Evolutionary conservation across 2,113 vertebrate species (phyloP), one percentile per base, ranked within the genome.

Genomic region (Gadus macrocephalus): DNA sequence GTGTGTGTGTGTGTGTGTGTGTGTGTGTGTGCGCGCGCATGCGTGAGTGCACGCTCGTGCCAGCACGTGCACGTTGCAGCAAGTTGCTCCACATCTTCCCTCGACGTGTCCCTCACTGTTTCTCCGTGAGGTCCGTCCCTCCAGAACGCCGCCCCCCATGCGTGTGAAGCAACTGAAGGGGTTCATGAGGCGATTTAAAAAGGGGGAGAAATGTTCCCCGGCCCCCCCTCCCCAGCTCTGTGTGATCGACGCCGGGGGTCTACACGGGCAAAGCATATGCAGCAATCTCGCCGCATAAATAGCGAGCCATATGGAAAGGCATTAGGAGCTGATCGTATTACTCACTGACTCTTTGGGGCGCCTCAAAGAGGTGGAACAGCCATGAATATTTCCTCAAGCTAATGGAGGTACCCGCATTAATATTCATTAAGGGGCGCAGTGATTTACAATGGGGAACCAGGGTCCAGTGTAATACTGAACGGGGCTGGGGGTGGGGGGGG

Each of bases 371-470:
- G 78, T 53, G 76, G 31, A 79, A 82, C 69, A 75, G 58, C 67
- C 55, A 70, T 83, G 83, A 86, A 86, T 85, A 88, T 80, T 82
- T 85, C 82, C 78, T 85, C 74, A 64, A 83, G 69, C 75, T 83
- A 83, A 87, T 83, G 72, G 27, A 78, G 67, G 75, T 79, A 78
- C 72, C 69, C 67, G 27, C 79, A 83, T 88, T 83, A 86, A 88
- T 83, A 86, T 86, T 83, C 82, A 79, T 74, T 3, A 66, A 73
- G 61, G 61, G 68, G 68, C 72, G 65, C 78, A 53, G 64, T 78
- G 75, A 87, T 85, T 86, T 87, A 84, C 69, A 76, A 70, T 73
- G 71, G 74, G 72, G 77, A 35, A 35, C 31, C 31, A 74, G 83
- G 31, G 76, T 20, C 67, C 72, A 68, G 69, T 2, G 1, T 53